Percentiles rank a stretch among this genome's conserved stretches.
Evolutionary conservation across 1,140 invertebrate genomes (phyloP).

Genomic region (Drosophila nigrodunni): DNA sequence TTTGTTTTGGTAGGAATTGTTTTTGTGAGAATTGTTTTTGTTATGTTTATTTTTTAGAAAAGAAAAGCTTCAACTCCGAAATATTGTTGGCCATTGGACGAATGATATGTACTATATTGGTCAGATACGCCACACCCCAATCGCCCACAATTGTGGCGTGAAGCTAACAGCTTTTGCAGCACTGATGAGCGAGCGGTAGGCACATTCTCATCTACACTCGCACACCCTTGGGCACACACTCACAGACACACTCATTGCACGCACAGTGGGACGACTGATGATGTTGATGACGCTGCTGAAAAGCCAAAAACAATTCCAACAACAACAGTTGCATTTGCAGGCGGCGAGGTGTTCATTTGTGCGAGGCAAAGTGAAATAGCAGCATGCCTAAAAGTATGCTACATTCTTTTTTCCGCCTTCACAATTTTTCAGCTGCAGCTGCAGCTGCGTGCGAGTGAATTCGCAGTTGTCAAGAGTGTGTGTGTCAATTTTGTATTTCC

Average conservation of each 20-base stretch:
- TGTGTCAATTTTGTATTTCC: slow-evolving; percentile 61
- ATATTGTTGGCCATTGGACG: slow-evolving; percentile 63
- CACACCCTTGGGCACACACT: not conserved
- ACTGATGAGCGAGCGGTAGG: slow-evolving; percentile 60
- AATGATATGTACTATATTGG: slow-evolving; percentile 63
- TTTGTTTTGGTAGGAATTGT: slow-evolving; percentile 1
- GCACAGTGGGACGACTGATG: slow-evolving; percentile 44
- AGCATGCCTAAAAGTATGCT: slow-evolving; percentile 81
- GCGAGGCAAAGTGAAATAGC: slow-evolving; percentile 79
- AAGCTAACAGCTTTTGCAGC: slow-evolving; percentile 73
- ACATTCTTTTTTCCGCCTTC: slow-evolving; percentile 44
- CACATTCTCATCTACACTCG: not conserved
- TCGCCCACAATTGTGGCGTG: slow-evolving; percentile 77
- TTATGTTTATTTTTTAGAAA: slow-evolving; percentile 28
- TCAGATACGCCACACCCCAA: slow-evolving; percentile 78
- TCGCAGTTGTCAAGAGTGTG: slow-evolving; percentile 48
- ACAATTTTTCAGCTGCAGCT: slow-evolving; percentile 35
- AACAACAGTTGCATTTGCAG: slow-evolving; percentile 18
- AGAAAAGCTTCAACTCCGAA: slow-evolving; percentile 36
- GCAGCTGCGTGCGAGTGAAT: slow-evolving; percentile 50
- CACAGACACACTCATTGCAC: slow-evolving; percentile 4
- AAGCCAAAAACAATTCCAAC: slow-evolving; percentile 47
- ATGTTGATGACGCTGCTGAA: slow-evolving; percentile 65
- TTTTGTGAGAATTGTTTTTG: slow-evolving; percentile 7
- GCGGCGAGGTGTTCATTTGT: slow-evolving; percentile 76